Percentiles rank a stretch among this genome's conserved stretches.
These are phyloP conservation scores for Drosophila parabipectinata DNA, from an alignment of 1,140 invertebrate species.

Conservation along the genomic window DNA sequence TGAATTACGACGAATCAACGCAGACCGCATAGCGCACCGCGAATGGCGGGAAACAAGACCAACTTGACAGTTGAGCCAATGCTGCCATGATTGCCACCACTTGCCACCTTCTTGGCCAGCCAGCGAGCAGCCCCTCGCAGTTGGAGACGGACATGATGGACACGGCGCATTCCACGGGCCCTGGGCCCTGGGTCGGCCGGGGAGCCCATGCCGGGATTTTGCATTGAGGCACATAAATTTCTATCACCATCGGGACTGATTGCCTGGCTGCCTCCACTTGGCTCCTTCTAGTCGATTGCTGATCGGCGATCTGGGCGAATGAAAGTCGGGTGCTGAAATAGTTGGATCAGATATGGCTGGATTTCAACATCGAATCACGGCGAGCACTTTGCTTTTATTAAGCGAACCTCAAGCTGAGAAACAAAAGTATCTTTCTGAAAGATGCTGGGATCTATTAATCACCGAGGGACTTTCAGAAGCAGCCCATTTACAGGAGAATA, in stretches of 20 bases:
- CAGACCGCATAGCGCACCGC: conserved; percentile 22
- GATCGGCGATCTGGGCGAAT: not conserved
- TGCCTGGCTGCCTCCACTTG: conserved; percentile 18
- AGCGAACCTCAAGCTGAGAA: conserved; percentile 25
- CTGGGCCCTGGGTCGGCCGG: conserved; percentile 1
- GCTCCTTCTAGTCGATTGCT: not conserved
- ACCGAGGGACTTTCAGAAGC: not conserved
- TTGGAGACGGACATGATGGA: conserved; percentile 60
- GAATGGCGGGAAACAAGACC: conserved; percentile 27
- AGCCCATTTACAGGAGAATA: not conserved
- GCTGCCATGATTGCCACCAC: conserved; percentile 72
- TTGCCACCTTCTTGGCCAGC: conserved; percentile 39
- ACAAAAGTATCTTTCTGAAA: conserved; percentile 4
- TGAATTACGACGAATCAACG: conserved; percentile 79
- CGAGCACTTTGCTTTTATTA: conserved; percentile 18
- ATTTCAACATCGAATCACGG: not conserved
- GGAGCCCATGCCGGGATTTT: conserved; percentile 21
- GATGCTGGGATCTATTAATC: conserved; percentile 13
- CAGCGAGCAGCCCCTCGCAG: conserved; percentile 60
- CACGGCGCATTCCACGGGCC: conserved; percentile 27
- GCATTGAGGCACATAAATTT: conserved; percentile 39
- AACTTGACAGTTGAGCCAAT: conserved; percentile 72
- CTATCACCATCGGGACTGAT: conserved; percentile 28
- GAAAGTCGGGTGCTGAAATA: conserved; percentile 17
- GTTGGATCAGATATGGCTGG: conserved; percentile 6